Percentiles rank a stretch among this genome's conserved stretches.
phyloP scores from a whole-genome alignment of 2,797 vertebrate genomes.

The Myoxocephalus aenaeus region DNA sequence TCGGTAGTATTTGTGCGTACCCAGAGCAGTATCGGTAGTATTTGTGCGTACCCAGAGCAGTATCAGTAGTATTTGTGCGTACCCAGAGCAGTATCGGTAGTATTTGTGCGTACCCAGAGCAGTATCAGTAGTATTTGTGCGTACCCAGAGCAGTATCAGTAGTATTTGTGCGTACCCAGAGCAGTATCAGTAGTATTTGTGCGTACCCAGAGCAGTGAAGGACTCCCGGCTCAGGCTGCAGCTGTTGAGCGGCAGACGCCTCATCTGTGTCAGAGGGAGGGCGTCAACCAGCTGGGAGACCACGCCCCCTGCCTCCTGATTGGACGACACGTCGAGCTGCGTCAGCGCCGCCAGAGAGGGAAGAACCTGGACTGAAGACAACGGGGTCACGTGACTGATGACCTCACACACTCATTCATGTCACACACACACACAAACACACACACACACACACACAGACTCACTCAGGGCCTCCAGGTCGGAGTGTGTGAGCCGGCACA shows the following conservation, averaged over 20 bases:
- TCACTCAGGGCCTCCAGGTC: conserved; percentile 87
- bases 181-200: background rate
- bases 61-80: too few species aligned
- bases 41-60: too few species aligned
- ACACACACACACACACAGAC: conserved; percentile 57
- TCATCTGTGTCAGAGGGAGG: conserved; percentile 86
- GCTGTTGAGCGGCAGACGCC: conserved; percentile 82
- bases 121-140: too few species aligned
- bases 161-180: too few species aligned
- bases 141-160: too few species aligned
- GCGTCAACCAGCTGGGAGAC: conserved; percentile 82
- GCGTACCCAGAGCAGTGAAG: conserved; percentile 85
- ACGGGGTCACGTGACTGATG: conserved; percentile 17
- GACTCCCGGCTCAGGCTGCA: conserved; percentile 84
- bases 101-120: too few species aligned
- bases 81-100: too few species aligned
- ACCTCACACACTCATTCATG: background rate
- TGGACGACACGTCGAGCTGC: conserved; percentile 88
- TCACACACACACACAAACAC: background rate
- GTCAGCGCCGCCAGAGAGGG: conserved; percentile 86
- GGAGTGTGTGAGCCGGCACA: conserved; percentile 82
- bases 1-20: too few species aligned
- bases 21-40: too few species aligned
- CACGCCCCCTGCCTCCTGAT: conserved; percentile 85
- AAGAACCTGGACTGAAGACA: conserved; percentile 87